Conservation (phyloP, 2,113 vertebrate genomes). For the Atherinomorus stipes region DNA sequence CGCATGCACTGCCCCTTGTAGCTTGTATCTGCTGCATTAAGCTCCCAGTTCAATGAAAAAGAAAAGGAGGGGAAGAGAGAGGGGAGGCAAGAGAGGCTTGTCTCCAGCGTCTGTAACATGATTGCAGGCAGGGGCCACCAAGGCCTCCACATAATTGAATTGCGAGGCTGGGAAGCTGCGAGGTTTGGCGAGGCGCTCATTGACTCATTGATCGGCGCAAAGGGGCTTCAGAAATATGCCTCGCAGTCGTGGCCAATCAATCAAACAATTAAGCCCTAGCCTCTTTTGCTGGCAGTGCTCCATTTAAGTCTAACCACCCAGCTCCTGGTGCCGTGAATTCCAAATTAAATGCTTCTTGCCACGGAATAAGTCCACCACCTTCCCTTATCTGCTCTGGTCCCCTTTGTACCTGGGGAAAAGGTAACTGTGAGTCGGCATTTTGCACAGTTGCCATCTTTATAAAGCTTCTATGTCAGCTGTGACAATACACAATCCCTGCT, state of each 20-base stretch:
- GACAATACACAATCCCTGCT: slow-evolving; percentile 17
- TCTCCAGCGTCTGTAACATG: slow-evolving; percentile 69
- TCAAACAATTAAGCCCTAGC: slow-evolving; percentile 82
- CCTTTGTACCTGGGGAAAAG: slow-evolving; percentile 33
- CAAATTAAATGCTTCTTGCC: slow-evolving; percentile 78
- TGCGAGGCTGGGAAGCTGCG: slow-evolving; percentile 62
- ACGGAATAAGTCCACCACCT: slow-evolving; percentile 28
- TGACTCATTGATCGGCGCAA: slow-evolving; percentile 78
- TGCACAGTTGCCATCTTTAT: slow-evolving; percentile 21
- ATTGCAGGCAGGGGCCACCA: slow-evolving; percentile 65
- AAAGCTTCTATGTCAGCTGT: slow-evolving; percentile 29
- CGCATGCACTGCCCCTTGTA: slow-evolving; percentile 13
- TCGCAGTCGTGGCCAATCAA: slow-evolving; percentile 78
- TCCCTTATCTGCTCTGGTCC: slow-evolving; percentile 19
- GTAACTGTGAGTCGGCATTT: slow-evolving; percentile 56
- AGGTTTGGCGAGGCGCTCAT: slow-evolving; percentile 74
- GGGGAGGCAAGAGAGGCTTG: slow-evolving; percentile 29
- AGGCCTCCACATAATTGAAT: slow-evolving; percentile 77
- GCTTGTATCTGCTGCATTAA: slow-evolving; percentile 56
- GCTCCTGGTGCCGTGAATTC: slow-evolving; percentile 40
- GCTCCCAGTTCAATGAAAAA: slow-evolving; percentile 28
- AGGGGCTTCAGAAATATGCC: slow-evolving; percentile 77
- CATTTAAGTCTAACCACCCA: slow-evolving; percentile 73
- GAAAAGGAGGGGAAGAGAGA: slow-evolving; percentile 13
- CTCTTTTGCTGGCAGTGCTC: slow-evolving; percentile 66